Evolutionary conservation across 2,888 invertebrate species (phyloP).

Genomic region (Dilophus febrilis): DNA sequence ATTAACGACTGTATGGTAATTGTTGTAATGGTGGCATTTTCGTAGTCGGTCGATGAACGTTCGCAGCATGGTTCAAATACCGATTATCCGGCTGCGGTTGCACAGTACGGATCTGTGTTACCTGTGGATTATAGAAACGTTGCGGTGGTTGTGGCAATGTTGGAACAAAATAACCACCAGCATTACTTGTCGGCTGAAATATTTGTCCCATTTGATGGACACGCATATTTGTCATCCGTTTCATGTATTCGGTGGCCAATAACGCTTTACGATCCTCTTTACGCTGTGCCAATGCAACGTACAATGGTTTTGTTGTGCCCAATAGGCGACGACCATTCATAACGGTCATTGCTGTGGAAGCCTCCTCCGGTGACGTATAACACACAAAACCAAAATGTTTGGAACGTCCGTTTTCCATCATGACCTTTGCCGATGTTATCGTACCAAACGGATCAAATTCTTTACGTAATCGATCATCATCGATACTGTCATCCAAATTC

Average conservation of each 20-base stretch:
- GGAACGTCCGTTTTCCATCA: conserved; percentile 74
- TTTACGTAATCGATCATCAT: conserved; percentile 80
- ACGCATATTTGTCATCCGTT: conserved; percentile 74
- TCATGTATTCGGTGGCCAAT: conserved; percentile 88
- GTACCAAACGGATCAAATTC: conserved; percentile 87
- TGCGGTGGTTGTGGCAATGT: conserved; percentile 62
- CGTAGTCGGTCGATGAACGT: conserved; percentile 42
- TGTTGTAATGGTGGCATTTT: conserved; percentile 19
- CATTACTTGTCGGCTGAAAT: conserved; percentile 57
- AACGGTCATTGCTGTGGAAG: conserved; percentile 91
- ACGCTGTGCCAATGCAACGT: conserved; percentile 89
- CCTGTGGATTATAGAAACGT: conserved; percentile 69
- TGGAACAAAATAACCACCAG: conserved; percentile 70
- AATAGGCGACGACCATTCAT: conserved; percentile 77
- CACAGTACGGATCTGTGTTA: conserved; percentile 67
- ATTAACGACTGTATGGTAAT: conserved; percentile 21
- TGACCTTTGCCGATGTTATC: conserved; percentile 89
- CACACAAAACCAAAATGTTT: conserved; percentile 97
- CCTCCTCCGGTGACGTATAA: conserved; percentile 89
- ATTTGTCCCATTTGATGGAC: conserved; percentile 77
- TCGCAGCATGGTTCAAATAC: conserved; percentile 60
- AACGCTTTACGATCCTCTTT: conserved; percentile 94
- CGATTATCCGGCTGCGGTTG: conserved; percentile 58
- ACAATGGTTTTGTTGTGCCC: conserved; percentile 82
- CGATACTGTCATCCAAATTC: conserved; percentile 88